phyloP scores from a whole-genome alignment of 2,797 vertebrate species.

The Australoheros facetus region DNA sequence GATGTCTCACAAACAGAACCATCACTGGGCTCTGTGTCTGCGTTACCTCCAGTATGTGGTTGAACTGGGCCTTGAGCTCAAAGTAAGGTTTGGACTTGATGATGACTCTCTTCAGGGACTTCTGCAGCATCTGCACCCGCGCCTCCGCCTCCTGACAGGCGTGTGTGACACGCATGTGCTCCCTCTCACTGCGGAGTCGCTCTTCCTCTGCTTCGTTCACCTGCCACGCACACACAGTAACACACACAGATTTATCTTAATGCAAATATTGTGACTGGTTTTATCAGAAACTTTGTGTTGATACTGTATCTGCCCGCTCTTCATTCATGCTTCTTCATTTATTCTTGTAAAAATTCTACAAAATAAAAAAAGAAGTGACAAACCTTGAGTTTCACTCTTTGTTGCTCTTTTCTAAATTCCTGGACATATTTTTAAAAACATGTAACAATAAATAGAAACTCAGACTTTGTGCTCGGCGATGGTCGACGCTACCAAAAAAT shows the following conservation, averaged over 20 bases:
- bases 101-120: slow-evolving; percentile 90
- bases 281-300: background rate
- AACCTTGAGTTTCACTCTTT: background rate
- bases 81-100: slow-evolving; percentile 94
- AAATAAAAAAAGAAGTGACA: background rate
- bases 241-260: background rate
- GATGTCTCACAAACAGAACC: background rate
- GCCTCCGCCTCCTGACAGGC: slow-evolving; percentile 93
- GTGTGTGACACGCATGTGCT: slow-evolving; percentile 91
- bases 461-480: background rate
- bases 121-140: slow-evolving; percentile 90
- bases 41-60: slow-evolving; percentile 91
- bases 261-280: background rate
- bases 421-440: background rate
- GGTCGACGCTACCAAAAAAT: background rate
- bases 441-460: background rate
- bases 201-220: slow-evolving; percentile 96
- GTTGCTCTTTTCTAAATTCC: background rate
- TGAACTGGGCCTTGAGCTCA: slow-evolving; percentile 94
- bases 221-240: slow-evolving; percentile 57
- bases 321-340: background rate
- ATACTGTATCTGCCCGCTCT: too few species aligned
- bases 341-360: background rate
- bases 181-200: slow-evolving; percentile 89
- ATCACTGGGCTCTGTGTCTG: background rate